Base-by-base conservation (phyloP, 2,113 vertebrate genomes). In the Eptesicus fuscus region DNA sequence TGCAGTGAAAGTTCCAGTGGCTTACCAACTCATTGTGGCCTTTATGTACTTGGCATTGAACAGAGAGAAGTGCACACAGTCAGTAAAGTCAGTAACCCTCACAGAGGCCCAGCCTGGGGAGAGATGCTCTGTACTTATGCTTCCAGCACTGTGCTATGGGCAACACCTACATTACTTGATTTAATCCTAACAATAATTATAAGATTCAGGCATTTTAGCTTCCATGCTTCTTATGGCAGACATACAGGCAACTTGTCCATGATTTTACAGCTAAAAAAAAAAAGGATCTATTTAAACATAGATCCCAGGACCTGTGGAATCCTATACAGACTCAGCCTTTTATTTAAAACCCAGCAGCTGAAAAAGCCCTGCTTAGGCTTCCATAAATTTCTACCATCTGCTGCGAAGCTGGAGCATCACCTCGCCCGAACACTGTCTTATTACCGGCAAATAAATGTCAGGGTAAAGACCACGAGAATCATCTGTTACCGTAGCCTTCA, bases 351-450 rank as follows among this genome's bases (percentile, higher is more conserved):
- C 18, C 47, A 59, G 14, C 5, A 1, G 4, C 53, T 80, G 23
- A 86, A 53, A 95, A 69, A 85, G 14, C 47, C 67, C 56, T 88
- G 71, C 17, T 82, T 77, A 42, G 56, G 93, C 78, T 90, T 95
- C 92, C 82, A 51, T 65, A 96, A 95, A 97, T 94, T 90, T 89
- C 79, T 93, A 79, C 79, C 83, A 95, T 96, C 93, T 96, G 94
- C 79, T 78, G 65, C 93, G 91, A 96, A 65, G 51, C 65, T 94
- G 11, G 47, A 88, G 4, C 83, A 67, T 92, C 91, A 91, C 83
- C 70, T 70, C 83, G 32, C 30, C 71, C 4, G 1, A 94, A 83
- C 8, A 42, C 23, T 76, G 87, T 85, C 90, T 90, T 95, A 95
- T 95, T 96, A 95, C 80, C 49, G 87, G 91, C 22, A 92, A 95